A percentile compares a stretch with the other conserved stretches of the same genome.
Evolutionary conservation across 1,140 invertebrate species (phyloP).

Genomic region (Rhopalosiphum maidis): DNA sequence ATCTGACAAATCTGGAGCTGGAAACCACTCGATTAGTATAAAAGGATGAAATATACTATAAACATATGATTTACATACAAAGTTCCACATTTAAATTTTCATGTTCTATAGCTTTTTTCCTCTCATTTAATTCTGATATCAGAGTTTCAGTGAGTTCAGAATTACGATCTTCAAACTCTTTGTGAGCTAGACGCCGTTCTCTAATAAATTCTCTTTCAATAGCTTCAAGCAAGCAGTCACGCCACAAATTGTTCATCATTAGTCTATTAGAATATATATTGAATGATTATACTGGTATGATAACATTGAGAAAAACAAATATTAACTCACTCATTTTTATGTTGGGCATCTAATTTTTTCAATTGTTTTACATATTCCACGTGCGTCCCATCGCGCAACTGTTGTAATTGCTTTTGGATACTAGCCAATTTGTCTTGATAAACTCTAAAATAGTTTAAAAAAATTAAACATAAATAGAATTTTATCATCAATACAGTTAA

Average conservation of each 20-base stretch:
- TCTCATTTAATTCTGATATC: constrained; percentile 88
- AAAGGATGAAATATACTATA: constrained; percentile 66
- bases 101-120: constrained; percentile 85
- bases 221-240: constrained; percentile 82
- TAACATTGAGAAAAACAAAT: background rate
- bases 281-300: too few species aligned
- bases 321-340: constrained; percentile 72
- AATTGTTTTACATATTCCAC: constrained; percentile 84
- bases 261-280: constrained; percentile 64
- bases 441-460: constrained; percentile 65
- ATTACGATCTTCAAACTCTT: constrained; percentile 96
- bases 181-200: constrained; percentile 85
- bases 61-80: constrained; percentile 71
- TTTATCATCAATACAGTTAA: background rate
- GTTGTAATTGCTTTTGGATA: constrained; percentile 88
- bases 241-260: constrained; percentile 82
- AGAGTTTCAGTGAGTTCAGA: constrained; percentile 89
- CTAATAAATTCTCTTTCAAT: constrained; percentile 86
- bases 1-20: constrained; percentile 64
- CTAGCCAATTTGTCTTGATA: constrained; percentile 91
- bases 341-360: constrained; percentile 81
- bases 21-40: background rate
- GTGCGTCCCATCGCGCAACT: constrained; percentile 84
- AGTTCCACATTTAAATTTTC: constrained; percentile 87
- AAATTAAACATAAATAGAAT: background rate